Conservation (phyloP, 2,113 vertebrate species). For the Thamnophis sirtalis region DNA sequence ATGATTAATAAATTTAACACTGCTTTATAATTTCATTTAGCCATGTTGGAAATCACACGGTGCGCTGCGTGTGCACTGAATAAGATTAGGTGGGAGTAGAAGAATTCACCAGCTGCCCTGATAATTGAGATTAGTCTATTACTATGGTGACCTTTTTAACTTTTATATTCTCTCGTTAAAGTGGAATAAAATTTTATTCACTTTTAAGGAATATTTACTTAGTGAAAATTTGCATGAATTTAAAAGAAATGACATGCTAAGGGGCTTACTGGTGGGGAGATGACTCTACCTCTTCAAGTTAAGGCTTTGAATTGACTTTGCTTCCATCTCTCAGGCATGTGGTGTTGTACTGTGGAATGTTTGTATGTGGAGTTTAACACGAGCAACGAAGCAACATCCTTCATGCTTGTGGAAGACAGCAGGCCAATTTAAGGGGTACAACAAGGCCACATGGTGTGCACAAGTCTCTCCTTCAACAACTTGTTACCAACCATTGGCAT, state of each 20-base stretch:
- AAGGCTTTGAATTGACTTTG: neutral
- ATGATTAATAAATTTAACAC: constrained; percentile 99
- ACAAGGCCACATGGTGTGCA: too few relatives aligned
- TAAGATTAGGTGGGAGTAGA: constrained; percentile 89
- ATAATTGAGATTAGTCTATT: constrained; percentile 98
- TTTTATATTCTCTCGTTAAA: constrained; percentile 94
- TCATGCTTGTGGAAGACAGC: neutral
- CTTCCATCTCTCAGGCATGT: neutral
- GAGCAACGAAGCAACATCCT: neutral
- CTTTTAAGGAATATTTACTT: constrained; percentile 84
- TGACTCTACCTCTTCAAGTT: constrained; percentile 22
- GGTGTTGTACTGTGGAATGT: neutral
- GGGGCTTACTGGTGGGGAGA: constrained; percentile 36
- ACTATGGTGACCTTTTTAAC: constrained; percentile 95
- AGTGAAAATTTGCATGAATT: constrained; percentile 75
- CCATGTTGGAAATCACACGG: constrained; percentile 92
- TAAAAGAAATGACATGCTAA: constrained; percentile 65
- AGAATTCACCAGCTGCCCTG: constrained; percentile 84
- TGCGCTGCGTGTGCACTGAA: constrained; percentile 78
- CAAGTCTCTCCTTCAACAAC: too few relatives aligned
- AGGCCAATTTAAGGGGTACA: neutral
- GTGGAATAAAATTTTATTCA: constrained; percentile 88
- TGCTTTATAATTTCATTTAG: constrained; percentile 99
- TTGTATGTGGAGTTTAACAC: neutral
- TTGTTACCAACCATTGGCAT: too few relatives aligned